phyloP scores from a whole-genome alignment of 2,113 vertebrate genomes.

The Nothoprocta pentlandii region DNA sequence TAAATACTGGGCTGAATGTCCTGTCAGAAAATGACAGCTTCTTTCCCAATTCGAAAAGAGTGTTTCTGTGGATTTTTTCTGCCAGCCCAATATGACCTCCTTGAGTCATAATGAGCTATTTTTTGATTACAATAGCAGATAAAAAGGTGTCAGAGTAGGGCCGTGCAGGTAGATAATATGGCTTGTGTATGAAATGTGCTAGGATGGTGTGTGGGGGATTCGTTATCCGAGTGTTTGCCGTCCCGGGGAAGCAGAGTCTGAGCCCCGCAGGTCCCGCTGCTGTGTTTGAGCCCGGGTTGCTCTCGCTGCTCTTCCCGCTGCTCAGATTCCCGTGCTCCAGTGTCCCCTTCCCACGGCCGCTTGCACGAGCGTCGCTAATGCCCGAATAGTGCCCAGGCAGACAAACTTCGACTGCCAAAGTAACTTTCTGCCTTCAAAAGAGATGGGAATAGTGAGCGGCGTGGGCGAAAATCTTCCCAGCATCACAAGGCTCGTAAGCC shows the following conservation, averaged over 20 bases:
- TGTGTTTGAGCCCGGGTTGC: background rate
- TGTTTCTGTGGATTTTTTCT: background rate
- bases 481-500: background rate
- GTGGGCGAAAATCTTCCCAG: constrained; percentile 47
- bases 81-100: background rate
- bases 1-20: background rate
- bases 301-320: background rate
- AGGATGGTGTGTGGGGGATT: background rate
- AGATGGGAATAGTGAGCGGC: background rate
- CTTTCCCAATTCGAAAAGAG: background rate
- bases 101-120: background rate
- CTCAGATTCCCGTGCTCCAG: background rate
- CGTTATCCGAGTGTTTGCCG: background rate
- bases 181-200: background rate
- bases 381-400: background rate
- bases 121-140: background rate
- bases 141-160: background rate
- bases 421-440: background rate
- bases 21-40: background rate
- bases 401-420: background rate
- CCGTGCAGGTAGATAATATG: background rate
- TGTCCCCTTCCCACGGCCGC: background rate
- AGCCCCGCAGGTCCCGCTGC: background rate
- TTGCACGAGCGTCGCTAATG: background rate
- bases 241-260: background rate